Conservation (phyloP, 2,888 invertebrate genomes). For the Eledona agricola region DNA sequence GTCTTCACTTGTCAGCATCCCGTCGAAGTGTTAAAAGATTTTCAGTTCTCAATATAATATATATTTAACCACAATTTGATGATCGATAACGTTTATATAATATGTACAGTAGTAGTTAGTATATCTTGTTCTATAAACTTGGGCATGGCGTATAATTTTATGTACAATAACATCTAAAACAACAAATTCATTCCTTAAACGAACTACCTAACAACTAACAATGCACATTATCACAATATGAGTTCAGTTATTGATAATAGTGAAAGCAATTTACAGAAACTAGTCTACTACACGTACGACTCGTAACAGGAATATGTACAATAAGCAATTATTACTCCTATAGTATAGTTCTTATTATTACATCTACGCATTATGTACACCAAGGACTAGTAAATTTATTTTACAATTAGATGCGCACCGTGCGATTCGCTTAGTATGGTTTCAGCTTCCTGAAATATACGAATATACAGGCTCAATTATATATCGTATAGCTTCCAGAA, state of each 20-base stretch:
- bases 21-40: too few relatives aligned
- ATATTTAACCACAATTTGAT: conserved; percentile 35
- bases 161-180: conserved; percentile 33
- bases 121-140: conserved; percentile 18
- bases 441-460: conserved; percentile 50
- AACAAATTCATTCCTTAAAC: conserved; percentile 28
- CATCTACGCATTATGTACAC: conserved; percentile 33
- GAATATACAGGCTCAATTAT: conserved; percentile 59
- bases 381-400: conserved; percentile 24
- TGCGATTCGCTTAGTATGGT: conserved; percentile 58
- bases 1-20: too few relatives aligned
- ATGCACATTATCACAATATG: conserved; percentile 51
- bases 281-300: conserved; percentile 30
- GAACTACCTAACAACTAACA: conserved; percentile 36
- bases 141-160: conserved; percentile 38
- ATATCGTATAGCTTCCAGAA: conserved; percentile 52
- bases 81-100: conserved; percentile 26
- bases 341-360: conserved; percentile 31
- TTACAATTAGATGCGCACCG: conserved; percentile 56
- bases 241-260: conserved; percentile 45
- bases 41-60: too few relatives aligned
- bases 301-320: conserved; percentile 20
- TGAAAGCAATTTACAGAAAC: conserved; percentile 37
- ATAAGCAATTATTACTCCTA: conserved; percentile 10
- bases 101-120: conserved; percentile 28